These are phyloP conservation scores for Riparia riparia DNA, from an alignment of 2,113 vertebrate genomes.

Conservation along the genomic window DNA sequence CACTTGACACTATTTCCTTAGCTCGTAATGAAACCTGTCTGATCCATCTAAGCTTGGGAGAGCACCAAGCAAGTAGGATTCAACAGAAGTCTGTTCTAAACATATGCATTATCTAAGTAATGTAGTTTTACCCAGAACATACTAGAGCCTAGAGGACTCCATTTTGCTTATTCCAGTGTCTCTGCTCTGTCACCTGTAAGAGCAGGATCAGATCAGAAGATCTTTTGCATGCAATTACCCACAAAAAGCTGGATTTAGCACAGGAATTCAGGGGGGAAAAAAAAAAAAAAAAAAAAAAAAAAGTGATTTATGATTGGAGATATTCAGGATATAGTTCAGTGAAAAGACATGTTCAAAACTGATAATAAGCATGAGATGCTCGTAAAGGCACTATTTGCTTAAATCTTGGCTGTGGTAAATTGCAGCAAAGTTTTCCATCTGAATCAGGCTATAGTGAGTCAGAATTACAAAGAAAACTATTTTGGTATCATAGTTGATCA, in stretches of 20 bases:
- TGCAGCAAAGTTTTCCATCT: neutral
- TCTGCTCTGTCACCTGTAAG: neutral
- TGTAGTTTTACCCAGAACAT: neutral
- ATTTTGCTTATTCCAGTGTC: neutral
- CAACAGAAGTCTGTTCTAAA: neutral
- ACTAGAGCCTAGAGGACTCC: neutral
- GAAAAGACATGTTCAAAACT: neutral
- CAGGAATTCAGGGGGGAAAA: neutral
- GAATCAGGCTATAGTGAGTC: neutral
- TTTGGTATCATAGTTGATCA: neutral
- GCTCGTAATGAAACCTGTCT: neutral
- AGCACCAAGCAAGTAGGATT: neutral
- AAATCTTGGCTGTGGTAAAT: neutral
- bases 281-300: too few species aligned
- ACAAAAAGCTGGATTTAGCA: neutral
- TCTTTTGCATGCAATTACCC: neutral
- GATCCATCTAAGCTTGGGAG: neutral
- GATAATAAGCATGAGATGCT: neutral
- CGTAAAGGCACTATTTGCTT: neutral
- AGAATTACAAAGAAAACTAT: neutral
- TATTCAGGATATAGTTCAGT: neutral
- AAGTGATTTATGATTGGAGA: neutral
- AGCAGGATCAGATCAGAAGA: neutral
- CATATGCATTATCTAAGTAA: neutral
- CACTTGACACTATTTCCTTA: neutral